These are phyloP conservation scores for Anoncus sp. DNA, from an alignment of 2,888 invertebrate species.

Conservation along the genomic window DNA sequence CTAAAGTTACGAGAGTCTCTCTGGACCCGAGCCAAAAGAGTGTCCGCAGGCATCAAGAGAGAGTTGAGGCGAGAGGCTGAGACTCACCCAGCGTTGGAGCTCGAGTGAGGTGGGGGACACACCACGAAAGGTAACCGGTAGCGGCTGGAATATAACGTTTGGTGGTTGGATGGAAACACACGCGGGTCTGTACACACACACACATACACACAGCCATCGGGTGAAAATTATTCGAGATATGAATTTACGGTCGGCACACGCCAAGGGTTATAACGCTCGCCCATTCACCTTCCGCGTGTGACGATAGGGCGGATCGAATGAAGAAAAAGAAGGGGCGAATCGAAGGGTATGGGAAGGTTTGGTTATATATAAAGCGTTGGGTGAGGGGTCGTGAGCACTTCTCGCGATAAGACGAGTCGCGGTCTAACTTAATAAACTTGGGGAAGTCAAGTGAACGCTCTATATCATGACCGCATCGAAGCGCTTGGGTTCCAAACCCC, in stretches of 20 bases:
- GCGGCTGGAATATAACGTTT: not conserved
- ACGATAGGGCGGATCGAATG: conserved; percentile 39
- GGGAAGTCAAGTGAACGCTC: conserved; percentile 68
- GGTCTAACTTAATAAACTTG: conserved; percentile 79
- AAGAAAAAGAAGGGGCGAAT: conserved; percentile 46
- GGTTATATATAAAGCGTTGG: not conserved
- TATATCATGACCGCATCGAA: conserved; percentile 45
- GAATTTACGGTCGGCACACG: conserved; percentile 78
- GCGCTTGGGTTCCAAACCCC: conserved; percentile 30
- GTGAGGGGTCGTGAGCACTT: conserved; percentile 27
- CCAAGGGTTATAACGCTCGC: conserved; percentile 62
- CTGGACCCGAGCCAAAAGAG: conserved; percentile 69
- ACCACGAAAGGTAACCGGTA: conserved; percentile 27
- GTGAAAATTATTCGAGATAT: conserved; percentile 82
- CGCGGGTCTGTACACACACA: too few relatives aligned
- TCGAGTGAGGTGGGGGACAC: conserved; percentile 32
- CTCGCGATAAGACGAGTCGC: conserved; percentile 74
- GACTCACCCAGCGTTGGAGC: conserved; percentile 33
- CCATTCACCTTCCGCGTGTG: conserved; percentile 30
- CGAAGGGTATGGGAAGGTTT: not conserved
- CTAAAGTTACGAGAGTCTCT: conserved; percentile 61
- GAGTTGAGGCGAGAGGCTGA: conserved; percentile 26
- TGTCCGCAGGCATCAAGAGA: conserved; percentile 59
- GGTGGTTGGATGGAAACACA: not conserved
- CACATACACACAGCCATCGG: conserved; percentile 68